Evolutionary conservation across 2,113 vertebrate genomes (phyloP), one percentile per base, ranked within the genome.

Genomic region (Pogonocichla stellata): DNA sequence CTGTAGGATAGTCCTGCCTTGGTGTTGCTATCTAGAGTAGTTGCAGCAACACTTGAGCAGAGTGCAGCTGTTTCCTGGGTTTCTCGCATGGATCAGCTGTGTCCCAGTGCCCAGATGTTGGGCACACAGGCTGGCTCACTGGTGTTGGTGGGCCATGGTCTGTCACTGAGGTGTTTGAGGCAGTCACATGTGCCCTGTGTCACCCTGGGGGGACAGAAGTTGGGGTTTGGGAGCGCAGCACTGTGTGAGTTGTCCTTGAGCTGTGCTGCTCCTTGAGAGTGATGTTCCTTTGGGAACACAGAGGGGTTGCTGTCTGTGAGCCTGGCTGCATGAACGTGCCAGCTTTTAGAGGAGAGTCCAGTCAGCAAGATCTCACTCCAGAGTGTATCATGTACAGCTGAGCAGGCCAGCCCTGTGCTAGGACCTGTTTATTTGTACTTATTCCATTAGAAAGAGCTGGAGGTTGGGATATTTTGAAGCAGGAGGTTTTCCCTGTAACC

Each of bases 161-260:
- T 79, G 47, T 67, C 53, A 36, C 66, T 0, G 6, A 38, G 48
- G 16, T 47, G 48, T 57, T 69, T 2, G 0, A 47, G 53, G 28
- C 47, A 64, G 62, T 36, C 40, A 33, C 0, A 0, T 38, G 20
- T 75, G 33, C 34, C 16, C 50, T 78, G 5, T 2, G 0, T 31
- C 47, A 56, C 31, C 14, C 57, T 71, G 29, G 64, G n/a, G 24
- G 50, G 22, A 48, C 33, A 47, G 61, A 51, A 64, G 19, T 14
- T 0, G 2, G 45, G 8, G 7, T 42, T 36, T 58, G 56, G 42
- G 16, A 58, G 25, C 64, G 56, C 64, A 79, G 60, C 42, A 45
- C 23, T 8, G 13, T 38, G 18, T 26, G 0, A 50, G 33, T 22
- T 75, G n/a, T 42, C 56, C 8, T 36, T 80, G 62, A 38, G 62